Base-by-base conservation (phyloP, 2,113 vertebrate genomes). In the Psephotus haematonotus region DNA sequence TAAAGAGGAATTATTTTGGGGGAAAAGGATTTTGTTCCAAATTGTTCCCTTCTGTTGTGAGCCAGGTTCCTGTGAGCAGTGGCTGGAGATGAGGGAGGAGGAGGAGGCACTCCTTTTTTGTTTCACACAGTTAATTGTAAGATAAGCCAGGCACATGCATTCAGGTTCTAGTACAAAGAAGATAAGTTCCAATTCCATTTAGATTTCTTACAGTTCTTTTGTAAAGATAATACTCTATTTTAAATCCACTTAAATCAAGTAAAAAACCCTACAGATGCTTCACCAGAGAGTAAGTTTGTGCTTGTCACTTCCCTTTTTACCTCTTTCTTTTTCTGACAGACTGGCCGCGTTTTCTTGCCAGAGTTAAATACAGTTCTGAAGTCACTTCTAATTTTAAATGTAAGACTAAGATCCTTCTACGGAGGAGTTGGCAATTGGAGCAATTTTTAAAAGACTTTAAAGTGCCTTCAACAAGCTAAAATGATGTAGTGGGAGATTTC, bases 1-100 rank as follows among this genome's bases (percentile, higher is more conserved):
- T 98, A 98, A 97, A 97, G 92, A 86, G 98, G 96, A 98, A 97
- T 95, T 98, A 98, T 98, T 98, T 98, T 98, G 97, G 97, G 98
- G 98, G 98, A 98, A 97, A 96, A 91, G 86, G 89, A 95, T 97
- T 97, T 90, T 79, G 96, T 97, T 97, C 88, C 93, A 97, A 93
- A 94, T 95, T 23, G 82, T 97, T 94, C 92, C 92, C 94, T 95
- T 98, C 86, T 92, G 47, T 77, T 88, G 68, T 84, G 76, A 93
- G 91, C 89, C 93, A 91, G 93, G 88, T 86, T 94, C 78, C 87
- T 1, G 1, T 67, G 76, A 92, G 64, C 90, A 95, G 76, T 28
- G 25, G 85, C 78, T 86, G 74, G 63, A 97, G 83, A 67, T 76
- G 44, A 81, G 65, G 86, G 93, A 91, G 70, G 69, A 92, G 93